These are phyloP conservation scores for Telmatochromis bifrenatus DNA, from an alignment of 2,113 vertebrate genomes.

Conservation along the genomic window DNA sequence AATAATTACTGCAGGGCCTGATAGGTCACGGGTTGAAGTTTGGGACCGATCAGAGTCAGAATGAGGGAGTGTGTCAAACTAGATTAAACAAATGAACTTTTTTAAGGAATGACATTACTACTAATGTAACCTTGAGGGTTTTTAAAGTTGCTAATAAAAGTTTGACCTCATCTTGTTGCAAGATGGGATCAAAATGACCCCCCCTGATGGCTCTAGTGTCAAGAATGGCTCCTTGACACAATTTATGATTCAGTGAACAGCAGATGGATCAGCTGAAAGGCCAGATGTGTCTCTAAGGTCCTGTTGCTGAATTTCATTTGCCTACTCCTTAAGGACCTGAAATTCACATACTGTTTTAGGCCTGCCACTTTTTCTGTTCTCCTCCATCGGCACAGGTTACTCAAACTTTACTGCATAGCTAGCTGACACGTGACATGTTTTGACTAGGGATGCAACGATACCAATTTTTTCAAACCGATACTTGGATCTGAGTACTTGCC, in stretches of 20 bases:
- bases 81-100: not conserved
- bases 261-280: not conserved
- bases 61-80: not conserved
- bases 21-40: not conserved
- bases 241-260: fast-evolving
- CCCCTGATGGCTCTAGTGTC: not conserved
- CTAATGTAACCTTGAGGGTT: not conserved
- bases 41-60: fast-evolving
- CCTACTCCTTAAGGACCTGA: too few relatives aligned
- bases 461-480: too few relatives aligned
- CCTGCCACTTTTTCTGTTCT: not conserved
- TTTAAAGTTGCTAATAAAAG: not conserved
- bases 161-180: not conserved
- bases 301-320: not conserved
- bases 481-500: too few relatives aligned
- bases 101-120: fast-evolving
- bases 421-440: not conserved
- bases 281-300: not conserved
- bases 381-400: not conserved
- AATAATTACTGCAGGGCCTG: not conserved
- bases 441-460: too few relatives aligned
- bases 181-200: not conserved
- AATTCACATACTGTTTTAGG: not conserved
- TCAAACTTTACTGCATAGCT: fast-evolving
- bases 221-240: not conserved